Conservation (phyloP, 1,140 invertebrate species). For the Macrosteles quadrilineatus region DNA sequence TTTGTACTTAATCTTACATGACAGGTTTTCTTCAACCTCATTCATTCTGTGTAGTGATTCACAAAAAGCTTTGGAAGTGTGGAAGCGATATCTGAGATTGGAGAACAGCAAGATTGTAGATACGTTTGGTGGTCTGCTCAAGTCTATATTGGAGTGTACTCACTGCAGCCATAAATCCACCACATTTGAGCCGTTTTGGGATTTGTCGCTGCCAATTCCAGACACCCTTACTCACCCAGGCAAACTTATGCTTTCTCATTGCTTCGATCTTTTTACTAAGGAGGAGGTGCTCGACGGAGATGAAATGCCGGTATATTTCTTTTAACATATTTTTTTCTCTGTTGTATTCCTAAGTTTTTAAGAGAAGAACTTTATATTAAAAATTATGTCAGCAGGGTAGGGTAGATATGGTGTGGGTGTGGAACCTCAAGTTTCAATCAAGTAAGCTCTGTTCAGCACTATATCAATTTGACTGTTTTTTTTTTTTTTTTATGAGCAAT, state of each 20-base stretch:
- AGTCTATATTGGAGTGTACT: slow-evolving; percentile 87
- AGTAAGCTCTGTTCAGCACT: too few species aligned
- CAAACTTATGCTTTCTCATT: slow-evolving; percentile 72
- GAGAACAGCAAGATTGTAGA: slow-evolving; percentile 91
- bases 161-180: slow-evolving; percentile 86
- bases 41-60: slow-evolving; percentile 57
- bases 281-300: slow-evolving; percentile 92
- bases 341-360: too few species aligned
- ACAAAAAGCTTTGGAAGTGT: slow-evolving; percentile 83
- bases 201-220: slow-evolving; percentile 76
- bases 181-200: slow-evolving; percentile 71
- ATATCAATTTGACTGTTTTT: too few species aligned
- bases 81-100: slow-evolving; percentile 81
- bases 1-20: too few species aligned
- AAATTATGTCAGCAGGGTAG: too few species aligned
- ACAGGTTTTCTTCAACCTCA: too few species aligned
- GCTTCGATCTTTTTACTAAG: slow-evolving; percentile 84
- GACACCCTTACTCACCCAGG: slow-evolving; percentile 53
- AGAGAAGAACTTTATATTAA: too few species aligned
- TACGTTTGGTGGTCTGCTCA: slow-evolving; percentile 92
- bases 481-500: too few species aligned
- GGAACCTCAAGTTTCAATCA: too few species aligned
- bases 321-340: too few species aligned
- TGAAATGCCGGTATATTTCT: slow-evolving; percentile 69
- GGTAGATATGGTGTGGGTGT: too few species aligned